phyloP scores from a whole-genome alignment of 1,140 invertebrate genomes.

The Branchinecta lindahli region DNA sequence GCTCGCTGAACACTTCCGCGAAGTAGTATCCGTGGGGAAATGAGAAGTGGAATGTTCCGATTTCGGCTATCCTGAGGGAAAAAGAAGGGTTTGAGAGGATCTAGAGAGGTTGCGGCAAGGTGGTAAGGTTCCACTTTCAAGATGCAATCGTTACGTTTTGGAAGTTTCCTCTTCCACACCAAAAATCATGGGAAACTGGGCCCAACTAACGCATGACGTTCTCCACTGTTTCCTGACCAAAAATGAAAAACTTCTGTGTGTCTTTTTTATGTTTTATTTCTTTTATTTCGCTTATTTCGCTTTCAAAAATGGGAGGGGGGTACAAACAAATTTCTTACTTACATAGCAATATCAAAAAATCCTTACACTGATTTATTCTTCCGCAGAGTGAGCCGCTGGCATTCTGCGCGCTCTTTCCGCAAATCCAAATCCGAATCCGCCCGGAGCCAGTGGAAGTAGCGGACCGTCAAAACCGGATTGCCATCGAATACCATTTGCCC shows the following conservation, averaged over 20 bases:
- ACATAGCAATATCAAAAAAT: neutral
- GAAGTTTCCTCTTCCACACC: too few species aligned
- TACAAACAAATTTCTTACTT: too few species aligned
- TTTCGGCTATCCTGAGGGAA: constrained; percentile 38
- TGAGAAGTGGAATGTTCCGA: constrained; percentile 51
- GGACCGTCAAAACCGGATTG: neutral
- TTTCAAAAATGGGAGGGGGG: too few species aligned
- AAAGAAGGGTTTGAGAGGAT: neutral
- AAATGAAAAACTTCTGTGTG: too few species aligned
- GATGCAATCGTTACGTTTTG: too few species aligned
- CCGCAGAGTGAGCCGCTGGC: neutral
- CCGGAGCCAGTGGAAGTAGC: neutral
- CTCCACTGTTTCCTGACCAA: too few species aligned
- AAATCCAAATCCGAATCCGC: neutral
- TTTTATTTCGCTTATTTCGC: too few species aligned
- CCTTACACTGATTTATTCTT: neutral
- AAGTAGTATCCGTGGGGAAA: constrained; percentile 91
- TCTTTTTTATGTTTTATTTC: too few species aligned
- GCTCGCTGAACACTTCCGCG: constrained; percentile 77
- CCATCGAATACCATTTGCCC: constrained; percentile 1
- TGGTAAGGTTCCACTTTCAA: too few species aligned
- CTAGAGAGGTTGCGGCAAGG: neutral
- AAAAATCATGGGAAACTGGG: too few species aligned
- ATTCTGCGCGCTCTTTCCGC: neutral
- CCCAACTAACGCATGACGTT: too few species aligned